Conservation (phyloP, 2,888 invertebrate species). For the Lucinisca nassula region DNA sequence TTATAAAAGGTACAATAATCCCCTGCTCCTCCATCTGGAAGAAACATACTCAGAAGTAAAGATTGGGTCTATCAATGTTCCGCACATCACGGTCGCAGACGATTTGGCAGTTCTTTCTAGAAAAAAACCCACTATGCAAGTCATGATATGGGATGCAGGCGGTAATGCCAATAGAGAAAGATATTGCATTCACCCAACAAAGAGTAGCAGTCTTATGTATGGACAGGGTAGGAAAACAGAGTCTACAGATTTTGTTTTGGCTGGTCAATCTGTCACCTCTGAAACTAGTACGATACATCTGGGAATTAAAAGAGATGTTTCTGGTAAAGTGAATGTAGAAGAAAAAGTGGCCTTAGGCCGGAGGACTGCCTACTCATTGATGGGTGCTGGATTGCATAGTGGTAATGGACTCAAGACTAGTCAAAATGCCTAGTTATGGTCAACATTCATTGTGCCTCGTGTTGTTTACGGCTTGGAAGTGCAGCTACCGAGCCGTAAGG, state of each 20-base stretch:
- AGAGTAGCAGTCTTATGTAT: background rate
- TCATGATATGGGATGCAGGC: background rate
- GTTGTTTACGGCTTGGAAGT: slow-evolving; percentile 17
- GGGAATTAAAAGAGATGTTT: background rate
- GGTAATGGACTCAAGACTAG: background rate
- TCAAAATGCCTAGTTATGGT: slow-evolving; percentile 2
- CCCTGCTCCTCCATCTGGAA: background rate
- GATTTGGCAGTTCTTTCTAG: background rate
- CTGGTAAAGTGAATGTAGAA: background rate
- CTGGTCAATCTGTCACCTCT: background rate
- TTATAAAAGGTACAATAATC: background rate
- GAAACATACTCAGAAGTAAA: background rate
- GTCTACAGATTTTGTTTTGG: background rate
- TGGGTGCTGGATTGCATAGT: slow-evolving; percentile 9
- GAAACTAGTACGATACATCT: background rate
- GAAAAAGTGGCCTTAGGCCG: background rate
- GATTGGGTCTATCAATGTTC: background rate
- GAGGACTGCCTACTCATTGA: background rate
- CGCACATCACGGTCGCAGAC: background rate
- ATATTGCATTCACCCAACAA: background rate
- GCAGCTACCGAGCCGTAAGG: background rate
- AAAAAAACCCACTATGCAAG: background rate
- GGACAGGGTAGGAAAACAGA: background rate
- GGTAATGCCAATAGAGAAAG: background rate
- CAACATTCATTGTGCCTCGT: slow-evolving; percentile 10